Percentiles rank a stretch among this genome's conserved stretches.
phyloP scores from a whole-genome alignment of 2,888 invertebrate genomes.

The Cordilura impudica region DNA sequence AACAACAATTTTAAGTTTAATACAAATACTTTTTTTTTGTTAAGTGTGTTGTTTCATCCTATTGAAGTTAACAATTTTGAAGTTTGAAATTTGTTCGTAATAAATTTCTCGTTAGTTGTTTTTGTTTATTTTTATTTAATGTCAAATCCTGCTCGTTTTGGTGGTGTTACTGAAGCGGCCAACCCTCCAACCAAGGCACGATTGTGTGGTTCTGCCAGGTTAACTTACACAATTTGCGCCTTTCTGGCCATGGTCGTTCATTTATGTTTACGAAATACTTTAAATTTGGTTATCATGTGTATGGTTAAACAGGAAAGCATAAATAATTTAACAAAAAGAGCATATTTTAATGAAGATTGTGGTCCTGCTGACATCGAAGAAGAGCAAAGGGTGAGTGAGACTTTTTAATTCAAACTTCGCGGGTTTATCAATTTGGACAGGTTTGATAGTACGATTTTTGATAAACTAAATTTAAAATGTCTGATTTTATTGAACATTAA shows the following conservation, averaged over 20 bases:
- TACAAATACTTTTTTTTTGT: not conserved
- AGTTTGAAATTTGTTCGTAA: slow-evolving; percentile 20
- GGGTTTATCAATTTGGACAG: slow-evolving; percentile 12
- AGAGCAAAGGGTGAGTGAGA: slow-evolving; percentile 38
- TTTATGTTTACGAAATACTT: slow-evolving; percentile 78
- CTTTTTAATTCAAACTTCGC: no score
- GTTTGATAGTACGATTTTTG: no score
- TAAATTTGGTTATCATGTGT: slow-evolving; percentile 80
- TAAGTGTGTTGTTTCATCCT: not conserved
- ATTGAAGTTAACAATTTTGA: not conserved
- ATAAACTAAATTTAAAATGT: no score
- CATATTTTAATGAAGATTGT: slow-evolving; percentile 6
- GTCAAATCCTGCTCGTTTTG: slow-evolving; percentile 34
- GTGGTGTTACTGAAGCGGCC: slow-evolving; percentile 54
- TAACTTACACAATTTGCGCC: slow-evolving; percentile 75
- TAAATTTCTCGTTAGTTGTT: slow-evolving; percentile 14
- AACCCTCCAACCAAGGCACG: slow-evolving; percentile 26
- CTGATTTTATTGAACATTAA: no score
- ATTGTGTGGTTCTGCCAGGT: slow-evolving; percentile 75
- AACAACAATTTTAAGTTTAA: slow-evolving; percentile 25
- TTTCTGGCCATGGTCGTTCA: slow-evolving; percentile 74
- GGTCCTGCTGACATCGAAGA: slow-evolving; percentile 32
- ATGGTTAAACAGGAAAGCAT: slow-evolving; percentile 78
- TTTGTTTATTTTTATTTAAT: slow-evolving; percentile 25
- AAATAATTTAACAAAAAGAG: slow-evolving; percentile 27